phyloP scores from a whole-genome alignment of 1,140 invertebrate species.

The Geopemphigus sp. region DNA sequence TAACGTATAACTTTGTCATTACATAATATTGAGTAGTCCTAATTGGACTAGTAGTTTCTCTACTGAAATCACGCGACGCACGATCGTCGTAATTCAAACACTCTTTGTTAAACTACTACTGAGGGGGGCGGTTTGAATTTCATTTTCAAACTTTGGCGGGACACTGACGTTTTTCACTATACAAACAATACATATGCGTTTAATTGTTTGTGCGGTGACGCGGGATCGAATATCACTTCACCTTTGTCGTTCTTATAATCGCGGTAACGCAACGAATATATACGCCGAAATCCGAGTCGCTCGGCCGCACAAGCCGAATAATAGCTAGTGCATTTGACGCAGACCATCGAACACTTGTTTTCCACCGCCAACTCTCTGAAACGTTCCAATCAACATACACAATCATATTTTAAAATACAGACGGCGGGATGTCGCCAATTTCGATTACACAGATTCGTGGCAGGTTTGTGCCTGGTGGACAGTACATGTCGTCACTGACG shows the following conservation, averaged over 20 bases:
- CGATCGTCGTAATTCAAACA: too few relatives aligned
- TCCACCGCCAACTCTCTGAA: slow-evolving; percentile 61
- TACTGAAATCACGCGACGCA: too few relatives aligned
- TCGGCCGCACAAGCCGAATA: slow-evolving; percentile 69
- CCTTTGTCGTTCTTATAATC: slow-evolving; percentile 64
- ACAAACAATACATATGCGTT: slow-evolving; percentile 51
- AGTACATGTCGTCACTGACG: too few relatives aligned
- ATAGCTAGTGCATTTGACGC: slow-evolving; percentile 66
- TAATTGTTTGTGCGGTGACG: slow-evolving; percentile 58
- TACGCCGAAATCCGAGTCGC: slow-evolving; percentile 65
- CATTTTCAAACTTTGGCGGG: too few relatives aligned
- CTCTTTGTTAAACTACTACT: too few relatives aligned
- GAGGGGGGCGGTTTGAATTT: too few relatives aligned
- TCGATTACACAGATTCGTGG: too few relatives aligned
- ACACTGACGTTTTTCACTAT: neutral
- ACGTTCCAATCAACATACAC: neutral
- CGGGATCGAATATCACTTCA: slow-evolving; percentile 61
- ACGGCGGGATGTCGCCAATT: too few relatives aligned
- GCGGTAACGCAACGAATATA: slow-evolving; percentile 63
- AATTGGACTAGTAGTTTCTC: too few relatives aligned
- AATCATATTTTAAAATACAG: neutral
- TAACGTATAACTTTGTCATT: too few relatives aligned
- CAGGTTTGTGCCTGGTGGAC: too few relatives aligned
- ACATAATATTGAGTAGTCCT: too few relatives aligned
- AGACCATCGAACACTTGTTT: slow-evolving; percentile 58